Evolutionary conservation across 2,113 vertebrate genomes (phyloP), one percentile per base, ranked within the genome.

Genomic region (Harpagus bidentatus): DNA sequence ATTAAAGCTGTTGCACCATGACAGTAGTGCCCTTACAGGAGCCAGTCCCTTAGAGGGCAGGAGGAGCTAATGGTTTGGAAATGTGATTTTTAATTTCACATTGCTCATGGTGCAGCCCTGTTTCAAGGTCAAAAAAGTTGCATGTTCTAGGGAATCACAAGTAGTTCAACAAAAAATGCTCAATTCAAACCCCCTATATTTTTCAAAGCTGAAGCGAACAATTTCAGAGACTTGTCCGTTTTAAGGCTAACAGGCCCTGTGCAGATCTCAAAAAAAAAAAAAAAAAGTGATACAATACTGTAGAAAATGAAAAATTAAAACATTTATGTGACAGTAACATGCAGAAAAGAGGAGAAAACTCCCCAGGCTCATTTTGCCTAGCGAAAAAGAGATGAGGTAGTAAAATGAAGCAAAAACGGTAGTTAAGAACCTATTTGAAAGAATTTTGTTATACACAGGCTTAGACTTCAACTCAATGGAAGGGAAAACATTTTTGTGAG

Each of bases 61-160:
- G 15, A 82, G 25, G 11, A 55, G 16, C 52, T 56, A 61, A 36
- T 2, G 7, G 34, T 50, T 78, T 66, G 22, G n/a, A 91, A 71
- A 86, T 0, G 3, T 3, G 34, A 42, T 43, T 73, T 91, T 72
- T 59, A 42, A 73, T 59, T 84, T 81, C 43, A 53, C 34, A 8
- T 21, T n/a, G 32, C 26, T 59, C 45, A 38, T 8, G 8, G 18
- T 7, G 4, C 4, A 8, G n/a, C 18, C 4, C 1, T 21, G 3
- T 53, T 77, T 77, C 36, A 84, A 56, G 10, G 40, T 66, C 42
- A 56, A 69, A 82, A 50, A 40, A 42, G 7, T 4, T 58, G 3
- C 21, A 17, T 2, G 2, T 17, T 45, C 20, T 62, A 53, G 14
- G n/a, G 23, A 90, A 67, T 48, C 11, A 26, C 9, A 66, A 59